These are phyloP conservation scores for Eubucco bourcierii DNA, from an alignment of 2,113 vertebrate species.

Conservation along the genomic window DNA sequence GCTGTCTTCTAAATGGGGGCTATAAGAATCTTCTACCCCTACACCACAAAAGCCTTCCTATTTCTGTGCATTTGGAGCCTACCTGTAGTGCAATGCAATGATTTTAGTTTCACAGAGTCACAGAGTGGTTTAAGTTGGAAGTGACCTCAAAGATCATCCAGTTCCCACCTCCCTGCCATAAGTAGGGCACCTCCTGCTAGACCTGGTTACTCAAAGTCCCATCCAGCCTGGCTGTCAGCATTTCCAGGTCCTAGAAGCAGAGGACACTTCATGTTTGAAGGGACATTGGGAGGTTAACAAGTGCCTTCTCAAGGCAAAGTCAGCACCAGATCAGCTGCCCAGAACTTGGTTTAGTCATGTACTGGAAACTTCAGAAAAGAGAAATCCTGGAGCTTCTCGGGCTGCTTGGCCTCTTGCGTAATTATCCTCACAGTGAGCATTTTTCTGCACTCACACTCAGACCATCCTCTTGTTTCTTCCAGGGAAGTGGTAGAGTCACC, in stretches of 20 bases:
- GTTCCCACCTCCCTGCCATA: no score
- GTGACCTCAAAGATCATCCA: no score
- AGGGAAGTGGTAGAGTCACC: no score
- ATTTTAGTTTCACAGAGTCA: background rate
- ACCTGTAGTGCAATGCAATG: slow-evolving; percentile 24
- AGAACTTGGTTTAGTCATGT: no score
- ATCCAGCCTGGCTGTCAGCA: no score
- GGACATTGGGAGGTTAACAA: no score
- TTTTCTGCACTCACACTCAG: background rate
- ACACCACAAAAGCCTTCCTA: background rate
- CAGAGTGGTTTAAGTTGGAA: no score
- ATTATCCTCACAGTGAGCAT: rapidly evolving
- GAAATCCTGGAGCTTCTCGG: background rate
- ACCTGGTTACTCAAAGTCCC: no score
- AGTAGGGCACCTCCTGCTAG: no score
- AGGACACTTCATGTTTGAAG: background rate
- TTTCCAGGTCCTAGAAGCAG: background rate
- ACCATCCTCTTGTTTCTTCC: background rate
- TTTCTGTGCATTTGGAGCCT: background rate
- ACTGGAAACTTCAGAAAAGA: background rate
- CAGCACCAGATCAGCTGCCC: no score
- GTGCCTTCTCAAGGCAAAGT: no score
- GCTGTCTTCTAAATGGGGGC: background rate
- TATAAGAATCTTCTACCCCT: background rate
- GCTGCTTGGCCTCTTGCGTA: background rate